These are phyloP conservation scores for Pterophyllum scalare DNA, from an alignment of 2,113 vertebrate genomes.

Conservation along the genomic window DNA sequence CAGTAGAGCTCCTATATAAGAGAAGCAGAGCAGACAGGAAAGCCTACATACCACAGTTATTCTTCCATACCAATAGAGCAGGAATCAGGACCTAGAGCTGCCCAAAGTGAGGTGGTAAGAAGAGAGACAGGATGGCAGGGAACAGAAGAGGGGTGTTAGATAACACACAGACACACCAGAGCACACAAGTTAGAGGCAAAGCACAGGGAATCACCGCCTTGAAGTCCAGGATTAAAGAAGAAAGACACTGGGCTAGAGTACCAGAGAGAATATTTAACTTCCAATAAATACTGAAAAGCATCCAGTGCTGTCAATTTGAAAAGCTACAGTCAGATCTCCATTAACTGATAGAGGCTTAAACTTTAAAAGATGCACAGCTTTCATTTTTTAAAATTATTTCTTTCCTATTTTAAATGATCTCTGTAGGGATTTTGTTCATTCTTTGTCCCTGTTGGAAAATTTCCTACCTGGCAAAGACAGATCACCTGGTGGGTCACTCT, in stretches of 20 bases:
- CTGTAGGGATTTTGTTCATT: not conserved
- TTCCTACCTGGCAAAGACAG: slow-evolving; percentile 86
- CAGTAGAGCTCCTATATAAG: slow-evolving; percentile 17
- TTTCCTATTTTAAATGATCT: not conserved
- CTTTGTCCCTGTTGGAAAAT: not conserved
- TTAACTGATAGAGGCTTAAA: not conserved
- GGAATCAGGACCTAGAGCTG: slow-evolving; percentile 93
- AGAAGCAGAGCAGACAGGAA: slow-evolving; percentile 68
- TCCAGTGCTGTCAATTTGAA: not conserved
- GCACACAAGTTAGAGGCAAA: slow-evolving; percentile 71
- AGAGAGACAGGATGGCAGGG: slow-evolving; percentile 75
- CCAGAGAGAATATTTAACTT: slow-evolving; percentile 17
- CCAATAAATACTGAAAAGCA: not conserved
- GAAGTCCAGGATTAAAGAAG: slow-evolving; percentile 35
- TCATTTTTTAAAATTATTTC: not conserved
- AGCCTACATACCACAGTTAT: slow-evolving; percentile 89
- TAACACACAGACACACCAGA: slow-evolving; percentile 50
- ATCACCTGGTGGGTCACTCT: slow-evolving; percentile 82
- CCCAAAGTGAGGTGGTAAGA: slow-evolving; percentile 60
- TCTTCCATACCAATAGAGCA: slow-evolving; percentile 96
- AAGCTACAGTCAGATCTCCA: not conserved
- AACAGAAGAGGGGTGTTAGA: slow-evolving; percentile 68
- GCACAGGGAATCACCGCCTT: slow-evolving; percentile 35
- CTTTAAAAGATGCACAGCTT: not conserved
- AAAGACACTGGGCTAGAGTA: slow-evolving; percentile 8